Percentiles rank a stretch among this genome's conserved stretches.
Evolutionary conservation across 1,140 invertebrate genomes (phyloP).

Genomic region (Halictus rubicundus): DNA sequence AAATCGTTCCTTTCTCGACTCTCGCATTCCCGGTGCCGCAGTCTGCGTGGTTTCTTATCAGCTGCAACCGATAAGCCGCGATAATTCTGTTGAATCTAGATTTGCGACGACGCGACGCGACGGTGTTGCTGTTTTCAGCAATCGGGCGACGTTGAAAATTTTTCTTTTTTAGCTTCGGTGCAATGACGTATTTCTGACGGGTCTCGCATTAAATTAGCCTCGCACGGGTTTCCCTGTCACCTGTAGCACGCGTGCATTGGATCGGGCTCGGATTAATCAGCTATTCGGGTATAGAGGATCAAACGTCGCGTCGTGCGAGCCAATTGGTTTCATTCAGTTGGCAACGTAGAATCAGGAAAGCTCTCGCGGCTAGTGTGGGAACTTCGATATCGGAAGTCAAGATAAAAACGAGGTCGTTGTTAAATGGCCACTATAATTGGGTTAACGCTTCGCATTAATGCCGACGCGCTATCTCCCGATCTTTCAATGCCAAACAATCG

Average conservation of each 20-base stretch:
- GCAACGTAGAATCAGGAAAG: not conserved
- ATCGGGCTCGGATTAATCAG: not conserved
- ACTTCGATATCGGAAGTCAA: not conserved
- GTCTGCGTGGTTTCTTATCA: slow-evolving; percentile 66
- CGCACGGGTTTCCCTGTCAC: not conserved
- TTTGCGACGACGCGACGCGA: slow-evolving; percentile 27
- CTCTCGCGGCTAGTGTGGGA: not conserved
- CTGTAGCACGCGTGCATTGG: not conserved
- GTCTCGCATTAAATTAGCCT: not conserved
- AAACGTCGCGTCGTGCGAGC: not conserved
- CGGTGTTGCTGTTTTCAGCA: slow-evolving; percentile 41
- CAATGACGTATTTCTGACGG: not conserved
- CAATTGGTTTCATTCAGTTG: not conserved
- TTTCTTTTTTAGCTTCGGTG: not conserved
- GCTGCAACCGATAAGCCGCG: slow-evolving; percentile 65
- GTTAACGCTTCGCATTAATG: not conserved
- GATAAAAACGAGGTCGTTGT: not conserved
- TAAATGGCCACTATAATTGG: not conserved
- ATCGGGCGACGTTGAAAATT: not conserved
- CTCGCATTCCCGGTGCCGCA: slow-evolving; percentile 15
- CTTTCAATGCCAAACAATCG: not conserved
- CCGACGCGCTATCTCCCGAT: not conserved
- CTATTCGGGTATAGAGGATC: not conserved
- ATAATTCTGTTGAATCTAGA: slow-evolving; percentile 68
- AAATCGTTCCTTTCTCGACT: slow-evolving; percentile 11